Percentiles rank a stretch among this genome's conserved stretches.
Conservation (phyloP, 1,140 invertebrate genomes). For the Dreissena polymorpha region DNA sequence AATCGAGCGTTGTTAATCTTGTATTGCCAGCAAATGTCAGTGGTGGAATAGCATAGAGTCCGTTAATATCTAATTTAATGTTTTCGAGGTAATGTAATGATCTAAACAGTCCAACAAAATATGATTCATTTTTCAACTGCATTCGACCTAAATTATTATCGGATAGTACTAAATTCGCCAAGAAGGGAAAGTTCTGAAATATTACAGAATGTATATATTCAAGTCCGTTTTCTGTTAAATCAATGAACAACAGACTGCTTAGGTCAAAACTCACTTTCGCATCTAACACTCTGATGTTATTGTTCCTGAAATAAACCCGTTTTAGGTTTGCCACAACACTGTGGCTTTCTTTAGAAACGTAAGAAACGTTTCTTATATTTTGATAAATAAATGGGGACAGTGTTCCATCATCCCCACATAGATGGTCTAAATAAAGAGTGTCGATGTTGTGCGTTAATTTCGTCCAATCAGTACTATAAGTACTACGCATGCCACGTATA, state of each 20-base stretch:
- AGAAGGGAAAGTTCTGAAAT: not conserved
- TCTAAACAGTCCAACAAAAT: not conserved
- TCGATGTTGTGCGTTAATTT: no score
- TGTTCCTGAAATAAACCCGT: not conserved
- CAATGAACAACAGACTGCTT: not conserved
- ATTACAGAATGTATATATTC: conserved; percentile 15
- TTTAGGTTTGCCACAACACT: no score
- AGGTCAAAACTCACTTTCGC: not conserved
- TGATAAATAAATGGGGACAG: no score
- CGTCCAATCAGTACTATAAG: no score
- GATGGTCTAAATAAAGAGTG: no score
- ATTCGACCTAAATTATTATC: conserved; percentile 2
- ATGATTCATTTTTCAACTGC: not conserved
- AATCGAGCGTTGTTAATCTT: not conserved
- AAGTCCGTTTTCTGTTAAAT: not conserved
- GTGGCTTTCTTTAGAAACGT: no score
- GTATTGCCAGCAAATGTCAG: not conserved
- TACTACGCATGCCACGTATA: no score
- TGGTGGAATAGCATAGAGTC: not conserved
- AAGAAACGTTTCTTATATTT: no score
- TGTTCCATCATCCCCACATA: no score
- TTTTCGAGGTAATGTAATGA: not conserved
- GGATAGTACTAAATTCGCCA: not conserved
- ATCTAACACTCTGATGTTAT: conserved; percentile 10
- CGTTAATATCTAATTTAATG: not conserved